Conservation (phyloP, 2,797 vertebrate species). For the Cyclopterus lumpus region DNA sequence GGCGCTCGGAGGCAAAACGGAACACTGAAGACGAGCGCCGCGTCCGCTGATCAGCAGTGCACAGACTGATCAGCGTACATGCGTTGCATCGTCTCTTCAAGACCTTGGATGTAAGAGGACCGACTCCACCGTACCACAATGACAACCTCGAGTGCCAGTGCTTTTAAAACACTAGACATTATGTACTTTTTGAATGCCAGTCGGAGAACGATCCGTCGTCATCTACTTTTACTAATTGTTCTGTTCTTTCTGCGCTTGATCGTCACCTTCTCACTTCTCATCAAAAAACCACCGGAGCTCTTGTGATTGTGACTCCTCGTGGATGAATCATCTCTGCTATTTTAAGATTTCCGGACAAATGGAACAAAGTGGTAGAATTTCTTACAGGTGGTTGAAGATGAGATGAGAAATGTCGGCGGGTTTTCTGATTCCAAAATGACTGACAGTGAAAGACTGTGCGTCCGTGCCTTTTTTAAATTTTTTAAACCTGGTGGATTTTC, state of each 20-base stretch:
- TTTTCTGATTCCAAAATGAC: slow-evolving; percentile 75
- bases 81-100: slow-evolving; percentile 46
- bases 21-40: slow-evolving; percentile 59
- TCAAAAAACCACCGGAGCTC: slow-evolving; percentile 59
- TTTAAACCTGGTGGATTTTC: slow-evolving; percentile 84
- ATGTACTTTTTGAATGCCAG: slow-evolving; percentile 52
- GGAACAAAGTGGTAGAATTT: slow-evolving; percentile 47
- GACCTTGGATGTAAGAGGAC: slow-evolving; percentile 36
- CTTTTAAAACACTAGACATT: slow-evolving; percentile 66
- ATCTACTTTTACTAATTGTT: slow-evolving; percentile 43
- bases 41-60: slow-evolving; percentile 43
- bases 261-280: slow-evolving; percentile 47
- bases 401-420: slow-evolving; percentile 55
- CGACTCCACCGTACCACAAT: slow-evolving; percentile 24
- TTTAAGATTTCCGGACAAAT: slow-evolving; percentile 47
- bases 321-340: slow-evolving; percentile 65
- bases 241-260: slow-evolving; percentile 54
- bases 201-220: slow-evolving; percentile 30
- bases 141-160: slow-evolving; percentile 64
- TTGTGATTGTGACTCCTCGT: slow-evolving; percentile 69
- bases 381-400: slow-evolving; percentile 31
- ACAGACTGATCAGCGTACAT: slow-evolving; percentile 39
- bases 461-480: slow-evolving; percentile 90
- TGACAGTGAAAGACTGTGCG: slow-evolving; percentile 85
- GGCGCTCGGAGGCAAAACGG: slow-evolving; percentile 44